Evolutionary conservation across 2,888 invertebrate genomes (phyloP).

Genomic region (Dendrolimus houi): DNA sequence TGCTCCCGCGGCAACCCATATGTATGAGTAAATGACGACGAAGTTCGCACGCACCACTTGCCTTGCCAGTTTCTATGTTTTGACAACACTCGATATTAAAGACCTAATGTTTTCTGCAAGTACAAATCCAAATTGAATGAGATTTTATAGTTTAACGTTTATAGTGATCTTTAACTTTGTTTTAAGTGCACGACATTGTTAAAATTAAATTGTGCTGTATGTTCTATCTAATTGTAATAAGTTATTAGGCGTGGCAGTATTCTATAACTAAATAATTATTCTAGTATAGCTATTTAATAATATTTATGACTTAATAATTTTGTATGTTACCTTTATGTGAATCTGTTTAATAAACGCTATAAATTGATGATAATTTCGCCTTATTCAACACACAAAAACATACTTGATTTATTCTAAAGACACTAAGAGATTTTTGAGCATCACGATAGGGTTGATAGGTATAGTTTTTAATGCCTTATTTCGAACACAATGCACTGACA

Average conservation of each 20-base stretch:
- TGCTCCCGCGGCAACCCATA: conserved; percentile 27
- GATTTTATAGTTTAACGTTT: conserved; percentile 70
- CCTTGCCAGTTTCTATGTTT: conserved; percentile 75
- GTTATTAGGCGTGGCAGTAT: conserved; percentile 69
- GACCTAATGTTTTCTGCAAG: conserved; percentile 65
- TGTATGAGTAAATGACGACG: conserved; percentile 17
- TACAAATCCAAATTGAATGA: conserved; percentile 75
- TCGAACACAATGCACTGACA: conserved; percentile 43
- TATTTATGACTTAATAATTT: conserved; percentile 61
- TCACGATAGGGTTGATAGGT: neutral
- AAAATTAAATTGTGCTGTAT: conserved; percentile 71
- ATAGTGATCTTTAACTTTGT: conserved; percentile 68
- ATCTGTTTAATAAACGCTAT: conserved; percentile 72
- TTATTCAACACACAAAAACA: conserved; percentile 56
- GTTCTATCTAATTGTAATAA: conserved; percentile 71
- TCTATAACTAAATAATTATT: conserved; percentile 56
- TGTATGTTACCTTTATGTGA: conserved; percentile 74
- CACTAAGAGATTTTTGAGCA: neutral
- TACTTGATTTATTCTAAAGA: neutral
- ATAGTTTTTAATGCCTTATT: conserved; percentile 12
- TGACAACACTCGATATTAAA: conserved; percentile 63
- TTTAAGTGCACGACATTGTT: conserved; percentile 74
- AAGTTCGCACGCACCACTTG: conserved; percentile 71
- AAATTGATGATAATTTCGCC: conserved; percentile 65
- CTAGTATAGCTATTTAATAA: conserved; percentile 53